Evolutionary conservation across 2,888 invertebrate species (phyloP).

Genomic region (Nebria brevicollis): DNA sequence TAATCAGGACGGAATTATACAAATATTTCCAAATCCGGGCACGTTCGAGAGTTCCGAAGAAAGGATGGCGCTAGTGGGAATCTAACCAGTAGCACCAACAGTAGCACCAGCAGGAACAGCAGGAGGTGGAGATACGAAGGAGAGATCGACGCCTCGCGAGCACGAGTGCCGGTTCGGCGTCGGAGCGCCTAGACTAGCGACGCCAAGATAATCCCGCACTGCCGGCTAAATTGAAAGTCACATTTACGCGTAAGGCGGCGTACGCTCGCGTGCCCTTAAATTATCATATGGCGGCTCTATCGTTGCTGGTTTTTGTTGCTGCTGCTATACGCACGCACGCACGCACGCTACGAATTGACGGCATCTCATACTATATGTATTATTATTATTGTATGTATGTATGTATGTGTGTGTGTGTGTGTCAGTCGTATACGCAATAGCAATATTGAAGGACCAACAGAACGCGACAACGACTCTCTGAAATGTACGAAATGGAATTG

Average conservation of each 20-base stretch:
- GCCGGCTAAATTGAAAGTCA: slow-evolving; percentile 61
- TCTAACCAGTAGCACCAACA: slow-evolving; percentile 5
- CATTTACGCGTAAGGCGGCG: slow-evolving; percentile 61
- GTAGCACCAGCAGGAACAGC: background rate
- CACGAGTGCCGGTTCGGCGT: slow-evolving; percentile 49
- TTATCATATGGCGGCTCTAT: slow-evolving; percentile 57
- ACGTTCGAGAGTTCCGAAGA: slow-evolving; percentile 55
- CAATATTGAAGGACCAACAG: background rate
- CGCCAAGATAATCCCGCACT: slow-evolving; percentile 63
- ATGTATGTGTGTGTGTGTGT: background rate
- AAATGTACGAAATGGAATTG: background rate
- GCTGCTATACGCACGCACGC: slow-evolving; percentile 14
- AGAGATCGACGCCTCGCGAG: slow-evolving; percentile 50
- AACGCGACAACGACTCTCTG: background rate
- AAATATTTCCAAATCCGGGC: slow-evolving; percentile 60
- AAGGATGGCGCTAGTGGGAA: slow-evolving; percentile 22
- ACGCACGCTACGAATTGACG: slow-evolving; percentile 8
- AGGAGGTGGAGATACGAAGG: slow-evolving; percentile 27
- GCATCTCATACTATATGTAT: too few species aligned
- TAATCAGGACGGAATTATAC: slow-evolving; percentile 60
- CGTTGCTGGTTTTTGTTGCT: slow-evolving; percentile 34
- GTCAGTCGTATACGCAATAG: background rate
- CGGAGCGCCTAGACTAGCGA: slow-evolving; percentile 62
- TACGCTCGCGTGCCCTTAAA: slow-evolving; percentile 56
- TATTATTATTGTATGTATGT: background rate